phyloP scores from a whole-genome alignment of 2,113 vertebrate species.

The Lagopus leucura region DNA sequence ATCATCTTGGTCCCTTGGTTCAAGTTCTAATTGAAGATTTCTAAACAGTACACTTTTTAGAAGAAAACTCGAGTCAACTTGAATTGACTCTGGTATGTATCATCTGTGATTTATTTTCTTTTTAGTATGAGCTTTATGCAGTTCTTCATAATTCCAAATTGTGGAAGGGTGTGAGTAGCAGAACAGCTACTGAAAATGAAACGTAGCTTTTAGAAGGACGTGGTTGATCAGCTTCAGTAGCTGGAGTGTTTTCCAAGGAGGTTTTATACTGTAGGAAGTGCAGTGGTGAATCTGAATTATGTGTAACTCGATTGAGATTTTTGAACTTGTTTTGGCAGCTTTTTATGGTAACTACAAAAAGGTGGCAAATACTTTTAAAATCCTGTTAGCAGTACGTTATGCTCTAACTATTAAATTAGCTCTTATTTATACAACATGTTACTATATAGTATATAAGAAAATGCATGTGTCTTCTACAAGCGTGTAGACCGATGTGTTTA shows the following conservation, averaged over 20 bases:
- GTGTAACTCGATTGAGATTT: neutral
- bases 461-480: neutral
- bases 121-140: neutral
- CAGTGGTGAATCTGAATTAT: neutral
- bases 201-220: neutral
- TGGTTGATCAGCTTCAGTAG: neutral
- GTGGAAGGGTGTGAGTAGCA: neutral
- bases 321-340: neutral
- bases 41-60: neutral
- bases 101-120: neutral
- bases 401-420: neutral
- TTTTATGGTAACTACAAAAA: neutral
- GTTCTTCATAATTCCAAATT: neutral
- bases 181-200: neutral
- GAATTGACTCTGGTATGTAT: neutral
- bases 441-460: neutral
- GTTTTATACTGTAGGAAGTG: fast-evolving
- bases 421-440: neutral
- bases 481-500: neutral
- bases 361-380: neutral
- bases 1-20: neutral
- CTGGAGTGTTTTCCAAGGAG: neutral
- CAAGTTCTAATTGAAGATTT: neutral
- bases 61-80: neutral
- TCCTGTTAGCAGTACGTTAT: neutral